Evolutionary conservation across 1,140 invertebrate genomes (phyloP), one percentile per base, ranked within the genome.

Genomic region (Atta colombica): DNA sequence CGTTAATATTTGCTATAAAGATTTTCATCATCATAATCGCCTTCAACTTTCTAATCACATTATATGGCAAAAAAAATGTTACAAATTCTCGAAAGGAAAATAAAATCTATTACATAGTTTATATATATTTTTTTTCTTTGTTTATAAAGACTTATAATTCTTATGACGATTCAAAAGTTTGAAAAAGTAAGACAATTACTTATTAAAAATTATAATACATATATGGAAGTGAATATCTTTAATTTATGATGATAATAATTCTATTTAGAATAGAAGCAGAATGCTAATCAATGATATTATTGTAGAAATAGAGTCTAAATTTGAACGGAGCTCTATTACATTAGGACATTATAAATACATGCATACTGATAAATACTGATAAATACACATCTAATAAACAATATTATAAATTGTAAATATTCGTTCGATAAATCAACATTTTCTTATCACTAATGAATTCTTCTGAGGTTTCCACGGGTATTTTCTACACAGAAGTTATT

Each of bases 251-350:
- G 28, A 2, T 7, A 39, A 39, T 25, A n/a, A 51, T 77, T 14
- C 7, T 82, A 60, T 10, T 60, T 74, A 86, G 84, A 89, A 61
- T 68, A 86, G 35, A 39, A 88, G 25, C 61, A 28, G 53, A 68
- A 60, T 35, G 16, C 28, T 25, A 25, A 39, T 65, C 25, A 53
- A 28, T 49, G 58, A 69, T 53, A 61, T 39, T n/a, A 49, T 82
- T 65, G 12, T 53, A 31, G 63, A 87, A 91, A 91, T 18, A 53
- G 53, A 68, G 31, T 45, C 39, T 45, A 10, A 45, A 14, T 69
- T 81, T 86, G 82, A 82, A 90, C 78, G 87, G 68, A 87, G 66
- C 28, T n/a, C 45, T 75, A 55, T 80, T 35, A 10, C 39, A 45
- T 65, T 58, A 60, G 39, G 58, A 45, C 39, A 8, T 45, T 12